Percentiles rank a stretch among this genome's conserved stretches.
These are phyloP conservation scores for Halcyon malimbica DNA, from an alignment of 2,113 vertebrate genomes.

Conservation along the genomic window DNA sequence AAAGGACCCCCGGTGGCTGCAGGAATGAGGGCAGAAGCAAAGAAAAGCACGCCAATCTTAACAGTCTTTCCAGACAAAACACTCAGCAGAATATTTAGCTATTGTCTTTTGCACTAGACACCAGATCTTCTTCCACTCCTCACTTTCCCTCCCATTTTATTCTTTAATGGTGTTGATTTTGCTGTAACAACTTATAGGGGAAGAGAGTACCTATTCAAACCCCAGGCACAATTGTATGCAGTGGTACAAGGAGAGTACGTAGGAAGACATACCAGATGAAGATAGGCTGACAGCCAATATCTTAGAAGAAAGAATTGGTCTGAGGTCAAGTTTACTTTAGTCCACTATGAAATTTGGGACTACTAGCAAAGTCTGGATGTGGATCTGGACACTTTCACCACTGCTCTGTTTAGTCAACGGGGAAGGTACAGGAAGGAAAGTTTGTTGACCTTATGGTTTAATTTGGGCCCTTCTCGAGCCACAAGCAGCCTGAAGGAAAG, in stretches of 20 bases:
- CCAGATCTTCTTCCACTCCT: background rate
- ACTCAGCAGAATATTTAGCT: background rate
- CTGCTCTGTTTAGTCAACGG: background rate
- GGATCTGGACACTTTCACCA: background rate
- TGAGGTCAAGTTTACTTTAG: constrained; percentile 13
- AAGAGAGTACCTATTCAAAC: background rate
- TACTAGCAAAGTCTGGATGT: background rate
- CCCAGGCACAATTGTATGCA: background rate
- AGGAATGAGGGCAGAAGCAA: background rate
- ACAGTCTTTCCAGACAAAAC: background rate
- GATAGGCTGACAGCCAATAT: constrained; percentile 31
- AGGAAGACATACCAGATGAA: background rate
- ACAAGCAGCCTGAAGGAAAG: constrained; percentile 8
- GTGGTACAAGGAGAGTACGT: background rate
- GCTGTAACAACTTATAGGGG: background rate
- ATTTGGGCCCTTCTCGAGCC: background rate
- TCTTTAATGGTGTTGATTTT: constrained; percentile 1
- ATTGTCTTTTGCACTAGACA: background rate
- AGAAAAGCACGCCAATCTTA: background rate
- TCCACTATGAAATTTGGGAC: background rate
- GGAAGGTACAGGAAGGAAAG: background rate
- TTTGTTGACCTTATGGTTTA: constrained; percentile 1
- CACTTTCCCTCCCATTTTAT: background rate
- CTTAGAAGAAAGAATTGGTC: constrained; percentile 18
- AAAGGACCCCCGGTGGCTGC: background rate